Base-by-base conservation (phyloP, 2,888 invertebrate genomes). In the Drosophila eohydei region DNA sequence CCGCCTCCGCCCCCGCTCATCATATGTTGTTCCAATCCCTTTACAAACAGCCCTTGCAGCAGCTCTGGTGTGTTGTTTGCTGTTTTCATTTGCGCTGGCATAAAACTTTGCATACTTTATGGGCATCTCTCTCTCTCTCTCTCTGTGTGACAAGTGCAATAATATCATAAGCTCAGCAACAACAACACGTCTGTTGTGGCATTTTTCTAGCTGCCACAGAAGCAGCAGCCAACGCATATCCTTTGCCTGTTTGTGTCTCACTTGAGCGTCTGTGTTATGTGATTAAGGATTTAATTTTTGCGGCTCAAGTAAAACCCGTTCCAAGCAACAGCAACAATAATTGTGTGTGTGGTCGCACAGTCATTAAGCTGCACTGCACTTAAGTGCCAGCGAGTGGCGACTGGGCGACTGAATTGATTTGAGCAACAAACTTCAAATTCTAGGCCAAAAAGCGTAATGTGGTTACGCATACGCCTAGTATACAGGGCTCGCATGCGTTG, bases 61-160 rank as follows among this genome's bases (percentile, higher is more conserved):
- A 56, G 9, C 59, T 41, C 55, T 46, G 30, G 59, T 54, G 74
- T 78, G 65, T 65, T 80, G 83, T 76, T 88, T 83, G 75, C 70
- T 83, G 85, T 88, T 85, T 84, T 84, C 88, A 88, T 84, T 83
- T 87, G 87, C 70, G 84, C 78, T 81, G 74, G 73, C 83, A 85
- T 65, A 83, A 78, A 88, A 88, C 88, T 85, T 86, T 89, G 89
- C 86, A 87, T 89, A 87, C 89, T 89, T 84, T 78, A 80, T 75
- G 78, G 68, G 63, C 64, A 68, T 38, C 64, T 34, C 43, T 57
- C 66, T 9, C n/a, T 16, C 32, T 62, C 14, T 57, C 26, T 44
- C 44, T 56, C 26, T 68, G 57, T 61, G 71, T 66, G 77, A 74
- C 88, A 89, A 85, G 89, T 82, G 86, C 88, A 89, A 82, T 87